Evolutionary conservation across 2,113 vertebrate genomes (phyloP), one percentile per base, ranked within the genome.

Genomic region (Vanacampus margaritifer): DNA sequence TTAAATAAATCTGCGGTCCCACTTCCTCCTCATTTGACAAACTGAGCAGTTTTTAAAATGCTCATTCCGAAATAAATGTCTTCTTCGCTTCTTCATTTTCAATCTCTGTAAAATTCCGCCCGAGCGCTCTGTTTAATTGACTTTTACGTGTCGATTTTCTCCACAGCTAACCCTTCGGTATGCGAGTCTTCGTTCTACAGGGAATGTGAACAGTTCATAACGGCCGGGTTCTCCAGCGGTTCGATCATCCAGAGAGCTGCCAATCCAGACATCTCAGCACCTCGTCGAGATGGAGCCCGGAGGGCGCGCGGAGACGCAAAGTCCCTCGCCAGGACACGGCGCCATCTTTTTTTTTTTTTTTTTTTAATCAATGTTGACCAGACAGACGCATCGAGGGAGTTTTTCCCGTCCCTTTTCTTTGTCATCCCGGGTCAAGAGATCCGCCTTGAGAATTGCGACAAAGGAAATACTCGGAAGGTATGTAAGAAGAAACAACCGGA

Each of bases 351-450:
- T 39, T 39, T 39, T 11, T 37, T 37, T 37, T 37, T 37, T 37
- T 39, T 39, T 41, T 46, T 85, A 78, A 84, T 91, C 89, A 91
- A 87, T 90, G 90, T 85, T 90, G 89, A 86, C 87, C 88, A 83
- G 85, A 78, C 70, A 71, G 46, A 79, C 36, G n/a, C 79, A 69
- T 59, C 65, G 53, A 17, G 82, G 85, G 87, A 83, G 68, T 54
- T 59, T 66, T 63, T 76, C 76, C 65, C 75, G 71, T 87, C 88
- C 82, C 85, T 73, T 65, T 79, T 88, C 87, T 90, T 89, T 88
- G 79, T 85, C 81, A 78, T 86, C 75, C 74, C 64, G 73, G 89
- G 91, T 91, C 91, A 89, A 76, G 41, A 60, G 69, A 79, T 75
- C 65, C 81, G 85, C 75, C 87, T 68, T 80, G 88, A 90, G 90